Base-by-base conservation (phyloP, 2,888 invertebrate species). In the Drosophila demipolita region DNA sequence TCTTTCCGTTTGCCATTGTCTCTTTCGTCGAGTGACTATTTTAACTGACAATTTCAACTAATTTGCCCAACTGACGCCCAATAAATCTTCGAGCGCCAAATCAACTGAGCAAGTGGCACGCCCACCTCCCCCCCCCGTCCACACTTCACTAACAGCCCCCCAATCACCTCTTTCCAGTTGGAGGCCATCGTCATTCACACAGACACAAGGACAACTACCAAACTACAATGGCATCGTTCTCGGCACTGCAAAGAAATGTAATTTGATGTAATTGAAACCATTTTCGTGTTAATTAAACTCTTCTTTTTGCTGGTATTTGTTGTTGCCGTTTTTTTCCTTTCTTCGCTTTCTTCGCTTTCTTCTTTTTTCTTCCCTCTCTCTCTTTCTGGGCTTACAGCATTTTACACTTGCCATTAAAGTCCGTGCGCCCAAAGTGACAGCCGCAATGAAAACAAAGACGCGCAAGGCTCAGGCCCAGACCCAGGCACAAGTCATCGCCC, bases 391-490 rank as follows among this genome's bases (percentile, higher is more conserved):
- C 87, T 87, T 87, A 90, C 87, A 90, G 83, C 83, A 89, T 87
- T 87, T 87, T 87, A 87, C 90, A 87, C 87, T 87, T 90, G 91
- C 91, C 90, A 87, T 87, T 87, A 90, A 90, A 90, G 88, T 82
- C 78, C 69, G 76, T 79, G 90, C 80, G 74, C 77, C 81, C 77
- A 82, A 87, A 89, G 89, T 87, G 87, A 90, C 87, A 90, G 87
- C 90, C 85, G 67, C 88, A 87, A 90, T 88, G 87, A 90, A 87
- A 90, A 87, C 91, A 87, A 87, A 90, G 90, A 85, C 72, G 74
- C 75, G 45, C n/a, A 20, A 20, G 78, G 76, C 70, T 75, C 70
- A 29, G 6, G 80, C 70, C 78, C 70, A 29, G 29, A 76, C 70
- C 78, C 70, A 53, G 60, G 65, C 87, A 86, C 82, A 89, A 89